Evolutionary conservation across 1,140 invertebrate genomes (phyloP), one percentile per base, ranked within the genome.

Genomic region (Zophobas morio): DNA sequence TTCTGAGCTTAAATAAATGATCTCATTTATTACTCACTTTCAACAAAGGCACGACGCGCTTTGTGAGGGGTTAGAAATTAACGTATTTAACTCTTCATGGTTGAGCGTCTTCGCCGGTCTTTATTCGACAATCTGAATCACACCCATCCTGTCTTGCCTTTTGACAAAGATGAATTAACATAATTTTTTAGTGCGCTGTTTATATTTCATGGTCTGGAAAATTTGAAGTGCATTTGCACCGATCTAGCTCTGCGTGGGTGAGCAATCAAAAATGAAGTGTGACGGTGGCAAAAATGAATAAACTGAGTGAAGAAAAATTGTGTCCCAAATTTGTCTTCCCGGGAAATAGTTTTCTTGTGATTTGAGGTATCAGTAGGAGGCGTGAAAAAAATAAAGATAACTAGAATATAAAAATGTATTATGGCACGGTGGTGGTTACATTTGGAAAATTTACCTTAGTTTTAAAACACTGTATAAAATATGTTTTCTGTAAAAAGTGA

Each of bases 141-240:
- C 76, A 66, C 76, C 76, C 76, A 78, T 78, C 76, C 76, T 78
- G 76, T 78, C 63, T n/a, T 8, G 42, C 56, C 71, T 74, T 78
- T 78, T 56, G 71, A 57, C 49, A 51, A 74, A 78, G 54, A 70
- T 47, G 36, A 56, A 78, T 78, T 78, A 74, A 73, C 76, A 78
- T 78, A 78, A 63, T 73, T 78, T 78, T 78, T 78, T 66, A 70
- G 54, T 57, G 60, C 73, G 40, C 46, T 63, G 76, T 63, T 63
- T 78, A 74, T 5, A 78, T 78, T 78, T 74, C 73, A 57, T 74
- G 76, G 70, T 74, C 70, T 39, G 56, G n/a, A 71, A 51, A 78
- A 34, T 78, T n/a, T 33, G 37, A 35, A 33, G 54, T 70, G 57
- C 54, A 51, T 32, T 70, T 70, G 46, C 36, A 71, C 1, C 35